A percentile compares a stretch with the other conserved stretches of the same genome.
Evolutionary conservation across 2,113 vertebrate species (phyloP).

Genomic region (Lucifuga dentata): DNA sequence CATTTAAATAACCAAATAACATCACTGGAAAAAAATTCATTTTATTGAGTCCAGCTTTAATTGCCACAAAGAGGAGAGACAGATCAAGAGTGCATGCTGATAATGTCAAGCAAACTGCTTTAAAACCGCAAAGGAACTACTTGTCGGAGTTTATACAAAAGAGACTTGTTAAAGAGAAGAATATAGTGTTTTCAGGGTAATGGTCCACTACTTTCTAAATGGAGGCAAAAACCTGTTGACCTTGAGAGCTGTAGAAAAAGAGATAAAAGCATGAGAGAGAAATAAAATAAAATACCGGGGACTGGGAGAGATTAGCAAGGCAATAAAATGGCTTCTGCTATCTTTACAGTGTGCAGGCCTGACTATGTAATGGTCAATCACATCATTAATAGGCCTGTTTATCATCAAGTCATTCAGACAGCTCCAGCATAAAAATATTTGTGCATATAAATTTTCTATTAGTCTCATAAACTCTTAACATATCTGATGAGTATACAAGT

Average conservation of each 20-base stretch:
- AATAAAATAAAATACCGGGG: slow-evolving; percentile 59
- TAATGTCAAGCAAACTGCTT: no score
- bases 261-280: slow-evolving; percentile 37
- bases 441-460: slow-evolving; percentile 19
- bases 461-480: background rate
- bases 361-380: slow-evolving; percentile 68
- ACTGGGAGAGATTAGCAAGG: slow-evolving; percentile 63
- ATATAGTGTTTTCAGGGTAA: slow-evolving; percentile 43
- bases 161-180: slow-evolving; percentile 32
- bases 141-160: slow-evolving; percentile 5
- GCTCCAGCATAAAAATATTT: slow-evolving; percentile 9
- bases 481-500: background rate
- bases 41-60: background rate
- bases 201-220: slow-evolving; percentile 23
- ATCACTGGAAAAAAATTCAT: background rate
- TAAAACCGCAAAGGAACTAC: background rate
- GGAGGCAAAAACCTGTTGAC: slow-evolving; percentile 61
- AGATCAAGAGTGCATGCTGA: background rate
- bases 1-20: background rate
- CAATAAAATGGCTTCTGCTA: slow-evolving; percentile 70
- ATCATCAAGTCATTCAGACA: slow-evolving; percentile 46
- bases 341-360: slow-evolving; percentile 57
- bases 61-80: background rate
- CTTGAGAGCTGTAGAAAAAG: slow-evolving; percentile 50
- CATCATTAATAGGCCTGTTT: slow-evolving; percentile 66